Base-by-base conservation (phyloP, 1,140 invertebrate species). In the Drosophila truncata region DNA sequence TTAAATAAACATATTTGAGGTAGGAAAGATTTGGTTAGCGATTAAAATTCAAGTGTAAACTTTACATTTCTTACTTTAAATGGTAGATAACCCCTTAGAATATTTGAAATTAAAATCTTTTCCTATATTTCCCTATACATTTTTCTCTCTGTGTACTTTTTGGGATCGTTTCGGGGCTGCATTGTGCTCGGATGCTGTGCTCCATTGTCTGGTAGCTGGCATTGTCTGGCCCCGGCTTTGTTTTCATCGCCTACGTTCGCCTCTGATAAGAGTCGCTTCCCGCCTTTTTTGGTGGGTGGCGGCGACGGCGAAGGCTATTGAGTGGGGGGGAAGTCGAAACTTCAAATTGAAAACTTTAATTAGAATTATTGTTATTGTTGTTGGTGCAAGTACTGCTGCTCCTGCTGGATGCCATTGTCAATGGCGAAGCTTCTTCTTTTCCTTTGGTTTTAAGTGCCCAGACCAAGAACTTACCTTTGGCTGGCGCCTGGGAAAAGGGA, bases 311-410 rank as follows among this genome's bases (percentile, higher is more conserved):
- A 25, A 46, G 49, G 49, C 49, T 14, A 52, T 33, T 25, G n/a
- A 31, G 29, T 50, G 14, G 20, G 39, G 62, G 57, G 46, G 52
- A 57, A 49, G 78, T 79, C 67, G 71, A 81, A 90, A 88, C 85
- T 88, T 88, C 81, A 88, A 88, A 88, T 88, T 88, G 85, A 88
- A 88, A 88, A 88, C 85, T 88, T 88, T 88, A 88, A 88, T 88
- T 88, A 88, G 81, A 88, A 88, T 85, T 88, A 85, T 88, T 90
- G 70, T 90, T 85, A 66, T 83, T 88, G 69, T 60, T 84, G 62
- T 50, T 59, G 77, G 6, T 67, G 66, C 23, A 29, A 42, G 44
- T 73, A 58, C 44, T 82, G 20, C 25, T 59, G 41, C 76, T 77
- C 60, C 61, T 66, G 67, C 63, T 73, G 52, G 52, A 37, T 54